Base-by-base conservation (phyloP, 2,888 invertebrate species). In the Hypena proboscidalis region DNA sequence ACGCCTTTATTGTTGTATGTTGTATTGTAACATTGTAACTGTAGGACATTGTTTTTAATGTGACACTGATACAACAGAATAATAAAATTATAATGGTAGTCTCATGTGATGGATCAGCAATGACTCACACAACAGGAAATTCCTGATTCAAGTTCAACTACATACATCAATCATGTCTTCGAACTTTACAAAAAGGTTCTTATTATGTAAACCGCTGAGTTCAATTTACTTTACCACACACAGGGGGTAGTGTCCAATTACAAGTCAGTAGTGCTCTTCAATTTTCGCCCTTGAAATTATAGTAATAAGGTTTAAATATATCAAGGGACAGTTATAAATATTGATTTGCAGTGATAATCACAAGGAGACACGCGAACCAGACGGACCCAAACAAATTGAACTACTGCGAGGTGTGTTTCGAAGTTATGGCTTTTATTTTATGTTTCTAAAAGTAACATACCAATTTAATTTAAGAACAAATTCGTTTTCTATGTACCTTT, bases 81-180 rank as follows among this genome's bases (percentile, higher is more conserved):
- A 9, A 36, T 29, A 6, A 9, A 5, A 17, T 5, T 3, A 31
- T n/a, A 1, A 27, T 27, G 26, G 8, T 5, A 23, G 14, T n/a
- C 14, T 13, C 17, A 26, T 6, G 11, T 10, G 11, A 21, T 35
- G 9, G 25, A 41, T 35, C 9, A 4, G 8, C 23, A 27, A 13
- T 60, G 57, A 63, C 40, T 59, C 60, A 55, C 21, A 15, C 21
- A 8, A 43, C 32, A 34, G 64, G 64, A 37, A 64, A 64, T 27
- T 45, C 60, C 60, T 44, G 45, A 41, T 46, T 43, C 25, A 41
- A 43, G 20, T 37, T 41, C 19, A 43, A 37, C 25, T 8, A 14
- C 22, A 27, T 25, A 21, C 38, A 13, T 25, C 23, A 22, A 36
- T 22, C 4, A 23, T 21, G 10, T n/a, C 2, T 2, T 6, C 13